phyloP scores from a whole-genome alignment of 2,113 vertebrate species.

The Amblyopsis rosae region DNA sequence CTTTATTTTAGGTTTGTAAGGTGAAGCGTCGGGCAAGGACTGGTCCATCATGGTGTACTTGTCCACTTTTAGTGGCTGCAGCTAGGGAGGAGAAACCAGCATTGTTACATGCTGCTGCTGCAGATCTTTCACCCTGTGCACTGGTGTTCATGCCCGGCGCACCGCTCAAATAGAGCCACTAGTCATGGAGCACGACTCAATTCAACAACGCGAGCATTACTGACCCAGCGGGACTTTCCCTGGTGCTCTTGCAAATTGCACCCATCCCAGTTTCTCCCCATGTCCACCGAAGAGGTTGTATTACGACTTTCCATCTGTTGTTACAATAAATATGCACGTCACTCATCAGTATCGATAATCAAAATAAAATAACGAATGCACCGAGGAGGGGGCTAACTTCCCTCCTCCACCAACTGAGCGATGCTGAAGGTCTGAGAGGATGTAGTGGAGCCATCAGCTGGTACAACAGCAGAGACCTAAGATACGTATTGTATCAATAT shows the following conservation, averaged over 20 bases:
- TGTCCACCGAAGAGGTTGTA: constrained; percentile 14
- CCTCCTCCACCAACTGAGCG: constrained; percentile 75
- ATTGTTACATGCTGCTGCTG: background rate
- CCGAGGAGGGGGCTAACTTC: constrained; percentile 48
- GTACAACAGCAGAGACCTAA: too few species aligned
- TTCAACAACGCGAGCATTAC: constrained; percentile 42
- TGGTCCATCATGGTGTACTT: constrained; percentile 35
- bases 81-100: constrained; percentile 32
- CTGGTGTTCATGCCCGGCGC: constrained; percentile 4
- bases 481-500: background rate
- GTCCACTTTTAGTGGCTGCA: constrained; percentile 27
- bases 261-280: constrained; percentile 19
- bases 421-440: constrained; percentile 67
- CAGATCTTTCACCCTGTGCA: background rate
- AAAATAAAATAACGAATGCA: background rate
- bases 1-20: constrained; percentile 30
- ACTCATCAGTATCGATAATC: constrained; percentile 18
- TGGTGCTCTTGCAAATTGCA: constrained; percentile 37
- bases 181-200: constrained; percentile 33
- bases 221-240: constrained; percentile 55
- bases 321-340: constrained; percentile 29
- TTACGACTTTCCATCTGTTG: constrained; percentile 62
- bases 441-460: constrained; percentile 14
- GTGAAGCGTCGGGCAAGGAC: constrained; percentile 31
- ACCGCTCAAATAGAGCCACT: constrained; percentile 7